phyloP scores from a whole-genome alignment of 2,797 vertebrate species.

The Squalus acanthias region DNA sequence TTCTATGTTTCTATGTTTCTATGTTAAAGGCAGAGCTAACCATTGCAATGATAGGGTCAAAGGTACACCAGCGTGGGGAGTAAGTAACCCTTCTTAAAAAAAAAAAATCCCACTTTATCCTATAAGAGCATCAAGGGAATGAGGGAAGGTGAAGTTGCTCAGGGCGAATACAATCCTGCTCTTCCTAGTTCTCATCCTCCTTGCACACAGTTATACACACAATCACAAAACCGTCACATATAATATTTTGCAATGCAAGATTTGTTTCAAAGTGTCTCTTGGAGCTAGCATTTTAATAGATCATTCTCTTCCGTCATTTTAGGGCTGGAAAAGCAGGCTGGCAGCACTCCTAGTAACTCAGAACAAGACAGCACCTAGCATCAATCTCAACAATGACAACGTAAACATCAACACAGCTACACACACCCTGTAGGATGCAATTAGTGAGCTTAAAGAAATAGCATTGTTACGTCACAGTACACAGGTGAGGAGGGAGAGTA shows the following conservation, averaged over 20 bases:
- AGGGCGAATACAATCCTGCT: neutral
- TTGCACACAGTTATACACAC: neutral
- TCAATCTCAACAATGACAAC: neutral
- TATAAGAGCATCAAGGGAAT: neutral
- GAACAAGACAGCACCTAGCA: neutral
- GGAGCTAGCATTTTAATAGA: neutral
- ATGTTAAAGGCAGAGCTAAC: neutral
- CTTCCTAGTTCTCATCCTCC: neutral
- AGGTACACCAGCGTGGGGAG: neutral
- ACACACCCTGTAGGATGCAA: too few relatives aligned
- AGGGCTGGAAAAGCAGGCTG: neutral
- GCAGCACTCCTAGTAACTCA: neutral
- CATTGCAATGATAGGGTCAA: neutral
- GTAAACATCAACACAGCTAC: too few relatives aligned
- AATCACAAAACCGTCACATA: neutral
- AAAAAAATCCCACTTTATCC: neutral
- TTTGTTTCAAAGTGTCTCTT: neutral
- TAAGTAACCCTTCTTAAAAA: neutral
- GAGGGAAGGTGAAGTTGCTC: neutral
- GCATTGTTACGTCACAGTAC: neutral
- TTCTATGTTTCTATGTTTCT: too few relatives aligned
- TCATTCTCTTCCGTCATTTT: neutral
- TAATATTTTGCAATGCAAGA: neutral
- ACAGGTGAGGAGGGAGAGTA: neutral
- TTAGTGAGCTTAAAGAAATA: neutral